These are phyloP conservation scores for Metacarcinus magister DNA, from an alignment of 2,888 invertebrate genomes.

Conservation along the genomic window DNA sequence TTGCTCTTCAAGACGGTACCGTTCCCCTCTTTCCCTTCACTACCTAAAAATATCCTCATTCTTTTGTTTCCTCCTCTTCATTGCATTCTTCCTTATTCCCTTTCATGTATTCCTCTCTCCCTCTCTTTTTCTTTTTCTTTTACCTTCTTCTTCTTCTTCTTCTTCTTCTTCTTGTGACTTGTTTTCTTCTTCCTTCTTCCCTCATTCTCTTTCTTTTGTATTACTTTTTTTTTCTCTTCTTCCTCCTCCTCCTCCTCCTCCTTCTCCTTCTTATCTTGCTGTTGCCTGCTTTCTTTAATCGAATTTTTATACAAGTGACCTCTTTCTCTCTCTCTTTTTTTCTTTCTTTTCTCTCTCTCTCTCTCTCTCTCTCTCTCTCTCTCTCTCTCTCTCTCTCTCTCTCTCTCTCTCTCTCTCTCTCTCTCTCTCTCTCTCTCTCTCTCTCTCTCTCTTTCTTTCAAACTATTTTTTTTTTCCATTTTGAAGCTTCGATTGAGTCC, in stretches of 20 bases:
- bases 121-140: background rate
- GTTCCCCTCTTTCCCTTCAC: background rate
- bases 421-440: background rate
- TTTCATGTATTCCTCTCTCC: background rate
- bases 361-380: too few species aligned
- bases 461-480: background rate
- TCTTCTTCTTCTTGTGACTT: background rate
- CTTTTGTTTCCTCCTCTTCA: background rate
- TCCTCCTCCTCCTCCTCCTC: background rate
- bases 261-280: background rate
- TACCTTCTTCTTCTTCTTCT: background rate
- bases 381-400: too few species aligned
- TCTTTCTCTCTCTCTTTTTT: too few species aligned
- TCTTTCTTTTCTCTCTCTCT: too few species aligned
- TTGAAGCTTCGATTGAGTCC: too few species aligned
- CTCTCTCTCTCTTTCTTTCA: background rate
- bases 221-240: too few species aligned
- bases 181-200: background rate
- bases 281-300: too few species aligned
- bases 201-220: background rate
- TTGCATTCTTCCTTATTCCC: too few species aligned
- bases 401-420: slow-evolving; percentile 44
- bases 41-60: background rate
- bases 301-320: too few species aligned
- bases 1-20: background rate